Base-by-base conservation (phyloP, 2,888 invertebrate genomes). In the Pseudoips prasinana region DNA sequence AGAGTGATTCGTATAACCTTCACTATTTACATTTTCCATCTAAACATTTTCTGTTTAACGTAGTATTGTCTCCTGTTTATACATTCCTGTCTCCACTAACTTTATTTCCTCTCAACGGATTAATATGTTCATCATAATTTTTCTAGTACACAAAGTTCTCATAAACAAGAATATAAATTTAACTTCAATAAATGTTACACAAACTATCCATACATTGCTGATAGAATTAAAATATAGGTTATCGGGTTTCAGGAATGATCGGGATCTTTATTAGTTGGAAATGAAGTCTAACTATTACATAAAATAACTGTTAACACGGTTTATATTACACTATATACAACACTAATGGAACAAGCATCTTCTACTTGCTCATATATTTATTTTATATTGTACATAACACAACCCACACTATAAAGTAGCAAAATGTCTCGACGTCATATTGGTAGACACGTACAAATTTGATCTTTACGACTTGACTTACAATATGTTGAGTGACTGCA, bases 21-120 rank as follows among this genome's bases (percentile, higher is more conserved):
- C 82, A 65, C 65, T 68, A 75, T 70, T 32, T 70, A 70, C 71
- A 70, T 41, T 60, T 51, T 51, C 46, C 64, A 47, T 65, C 75
- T 82, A 77, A 79, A 66, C 74, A 67, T 74, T 55, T 74, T 80
- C 69, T 76, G 75, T 75, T 75, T 77, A 85, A 71, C 72, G 68
- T 88, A 86, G 81, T 88, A 88, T 88, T 88, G 87, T 88, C 87
- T 78, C 83, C 80, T 83, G 84, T 71, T 81, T 74, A 69, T 80
- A 73, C 80, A 73, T 79, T 82, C 72, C 76, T 79, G 79, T 77
- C 69, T 73, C 41, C 56, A 60, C 62, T 67, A 69, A 64, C 64
- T 64, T 65, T 66, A 63, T 68, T 59, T 64, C 51, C 55, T 58
- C 29, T 35, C 63, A 68, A 56, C 53, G 45, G 46, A 57, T 60